Conservation (phyloP, 2,797 vertebrate genomes). For the Cossypha niveicapilla region DNA sequence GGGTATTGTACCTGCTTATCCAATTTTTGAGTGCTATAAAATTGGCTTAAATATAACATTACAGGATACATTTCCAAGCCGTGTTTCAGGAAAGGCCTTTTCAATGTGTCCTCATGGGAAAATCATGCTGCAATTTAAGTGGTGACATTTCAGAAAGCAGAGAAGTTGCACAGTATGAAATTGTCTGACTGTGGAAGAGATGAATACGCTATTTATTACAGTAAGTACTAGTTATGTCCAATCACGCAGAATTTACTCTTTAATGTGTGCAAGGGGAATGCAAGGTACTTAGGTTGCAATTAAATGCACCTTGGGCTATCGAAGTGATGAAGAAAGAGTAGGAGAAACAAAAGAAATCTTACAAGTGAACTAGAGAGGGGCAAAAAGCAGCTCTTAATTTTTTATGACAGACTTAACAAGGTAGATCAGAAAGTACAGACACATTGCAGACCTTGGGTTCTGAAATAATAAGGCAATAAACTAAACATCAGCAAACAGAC, state of each 20-base stretch:
- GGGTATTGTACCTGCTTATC: not conserved
- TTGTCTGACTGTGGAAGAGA: slow-evolving; percentile 25
- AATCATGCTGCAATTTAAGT: slow-evolving; percentile 23
- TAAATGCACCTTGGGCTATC: slow-evolving; percentile 23
- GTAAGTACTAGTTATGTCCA: slow-evolving; percentile 35
- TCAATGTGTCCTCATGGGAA: slow-evolving; percentile 27
- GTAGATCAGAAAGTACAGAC: not conserved
- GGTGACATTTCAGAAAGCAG: slow-evolving; percentile 21
- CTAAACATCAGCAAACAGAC: not conserved
- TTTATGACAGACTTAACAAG: not conserved
- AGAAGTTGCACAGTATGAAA: slow-evolving; percentile 4
- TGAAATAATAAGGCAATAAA: not conserved
- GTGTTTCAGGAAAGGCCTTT: slow-evolving; percentile 24
- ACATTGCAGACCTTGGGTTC: not conserved
- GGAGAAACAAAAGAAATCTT: not conserved
- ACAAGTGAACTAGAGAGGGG: not conserved
- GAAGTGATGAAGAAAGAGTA: not conserved
- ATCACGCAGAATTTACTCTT: slow-evolving; percentile 45
- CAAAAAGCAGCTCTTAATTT: not conserved
- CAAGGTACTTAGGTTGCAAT: slow-evolving; percentile 34
- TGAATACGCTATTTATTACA: slow-evolving; percentile 40
- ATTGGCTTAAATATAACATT: not conserved
- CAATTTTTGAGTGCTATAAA: slow-evolving; percentile 21
- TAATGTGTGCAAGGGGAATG: not conserved
- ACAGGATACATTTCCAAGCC: slow-evolving; percentile 12